Evolutionary conservation across 2,888 invertebrate genomes (phyloP).

Genomic region (Eulithis prunata): DNA sequence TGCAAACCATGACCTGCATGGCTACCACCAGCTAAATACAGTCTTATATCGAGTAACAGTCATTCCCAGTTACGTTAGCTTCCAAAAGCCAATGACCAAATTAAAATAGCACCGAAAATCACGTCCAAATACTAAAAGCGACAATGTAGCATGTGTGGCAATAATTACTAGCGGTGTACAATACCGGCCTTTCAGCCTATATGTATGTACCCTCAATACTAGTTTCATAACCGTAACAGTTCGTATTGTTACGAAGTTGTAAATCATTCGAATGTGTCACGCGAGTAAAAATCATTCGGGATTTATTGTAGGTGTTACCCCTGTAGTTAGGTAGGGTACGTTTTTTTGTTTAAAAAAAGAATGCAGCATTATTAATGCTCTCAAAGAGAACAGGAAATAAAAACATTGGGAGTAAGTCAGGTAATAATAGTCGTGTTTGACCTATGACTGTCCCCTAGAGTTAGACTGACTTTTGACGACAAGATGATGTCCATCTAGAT

Average conservation of each 20-base stretch:
- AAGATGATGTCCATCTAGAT: no score
- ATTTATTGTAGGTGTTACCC: slow-evolving; percentile 67
- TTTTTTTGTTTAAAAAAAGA: not conserved
- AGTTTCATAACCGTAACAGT: slow-evolving; percentile 73
- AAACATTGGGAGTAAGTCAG: no score
- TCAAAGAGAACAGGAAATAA: no score
- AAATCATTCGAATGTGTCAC: slow-evolving; percentile 79
- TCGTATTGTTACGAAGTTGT: slow-evolving; percentile 70
- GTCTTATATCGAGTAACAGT: slow-evolving; percentile 20
- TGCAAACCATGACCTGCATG: no score
- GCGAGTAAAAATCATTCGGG: slow-evolving; percentile 76
- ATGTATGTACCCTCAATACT: slow-evolving; percentile 52
- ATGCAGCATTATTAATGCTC: no score
- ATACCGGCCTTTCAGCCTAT: slow-evolving; percentile 65
- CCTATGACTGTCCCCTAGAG: no score
- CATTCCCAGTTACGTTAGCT: slow-evolving; percentile 10
- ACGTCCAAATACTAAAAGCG: slow-evolving; percentile 51
- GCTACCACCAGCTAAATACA: no score
- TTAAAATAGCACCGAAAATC: slow-evolving; percentile 44
- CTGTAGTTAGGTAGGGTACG: slow-evolving; percentile 47
- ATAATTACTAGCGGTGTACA: slow-evolving; percentile 63
- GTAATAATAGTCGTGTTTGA: no score
- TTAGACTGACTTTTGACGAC: no score
- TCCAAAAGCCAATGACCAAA: slow-evolving; percentile 28
- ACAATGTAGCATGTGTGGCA: slow-evolving; percentile 48